Evolutionary conservation across 2,888 invertebrate species (phyloP).

Genomic region (Diplolepis rosae): DNA sequence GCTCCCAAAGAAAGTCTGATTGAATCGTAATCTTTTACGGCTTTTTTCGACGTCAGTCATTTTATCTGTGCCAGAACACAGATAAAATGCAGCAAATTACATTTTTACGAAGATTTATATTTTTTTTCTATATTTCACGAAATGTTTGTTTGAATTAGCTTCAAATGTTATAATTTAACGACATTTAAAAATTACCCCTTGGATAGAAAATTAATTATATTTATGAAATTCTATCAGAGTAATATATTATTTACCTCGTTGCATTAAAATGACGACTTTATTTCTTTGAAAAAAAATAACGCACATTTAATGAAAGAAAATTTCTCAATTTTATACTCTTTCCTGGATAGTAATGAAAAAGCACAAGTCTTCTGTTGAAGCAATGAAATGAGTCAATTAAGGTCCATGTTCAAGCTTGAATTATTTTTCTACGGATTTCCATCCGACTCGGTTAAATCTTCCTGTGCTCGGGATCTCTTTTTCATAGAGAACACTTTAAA

Average conservation of each 20-base stretch:
- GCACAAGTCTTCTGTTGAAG: neutral
- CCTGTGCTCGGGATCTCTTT: neutral
- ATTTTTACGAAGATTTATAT: neutral
- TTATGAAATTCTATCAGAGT: no score
- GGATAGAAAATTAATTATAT: no score
- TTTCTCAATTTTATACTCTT: neutral
- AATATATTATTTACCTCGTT: no score
- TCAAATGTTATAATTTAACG: no score
- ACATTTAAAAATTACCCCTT: no score
- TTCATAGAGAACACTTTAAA: constrained; percentile 1
- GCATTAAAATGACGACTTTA: no score
- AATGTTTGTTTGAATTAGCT: neutral
- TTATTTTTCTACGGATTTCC: neutral
- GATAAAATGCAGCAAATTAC: constrained; percentile 11
- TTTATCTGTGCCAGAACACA: constrained; percentile 13
- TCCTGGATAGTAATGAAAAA: neutral
- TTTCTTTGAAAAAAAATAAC: neutral
- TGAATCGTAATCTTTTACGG: constrained; percentile 30
- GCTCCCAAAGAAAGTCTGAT: constrained; percentile 15
- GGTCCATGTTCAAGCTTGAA: neutral
- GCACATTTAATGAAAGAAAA: neutral
- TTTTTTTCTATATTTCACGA: neutral
- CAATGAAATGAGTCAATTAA: neutral
- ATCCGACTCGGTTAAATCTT: neutral
- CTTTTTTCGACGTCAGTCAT: constrained; percentile 13